A percentile compares a stretch with the other conserved stretches of the same genome.
These are phyloP conservation scores for Falco columbarius DNA, from an alignment of 2,797 vertebrate genomes.

Conservation along the genomic window DNA sequence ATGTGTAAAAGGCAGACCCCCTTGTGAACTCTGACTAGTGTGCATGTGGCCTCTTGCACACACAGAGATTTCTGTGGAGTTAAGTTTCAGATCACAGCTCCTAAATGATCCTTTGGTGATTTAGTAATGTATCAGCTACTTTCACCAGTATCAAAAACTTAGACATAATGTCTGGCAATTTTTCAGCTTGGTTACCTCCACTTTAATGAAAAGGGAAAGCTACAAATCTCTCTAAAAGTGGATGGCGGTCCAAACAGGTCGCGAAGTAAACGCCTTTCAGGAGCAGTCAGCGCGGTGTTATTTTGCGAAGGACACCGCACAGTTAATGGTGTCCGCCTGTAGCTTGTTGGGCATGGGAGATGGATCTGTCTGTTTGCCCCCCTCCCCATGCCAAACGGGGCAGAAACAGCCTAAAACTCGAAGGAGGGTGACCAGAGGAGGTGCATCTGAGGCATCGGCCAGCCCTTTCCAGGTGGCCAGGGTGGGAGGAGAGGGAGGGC, in stretches of 20 bases:
- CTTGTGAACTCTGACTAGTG: neutral
- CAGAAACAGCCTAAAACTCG: neutral
- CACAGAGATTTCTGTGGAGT: neutral
- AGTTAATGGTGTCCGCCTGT: neutral
- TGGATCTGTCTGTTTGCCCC: neutral
- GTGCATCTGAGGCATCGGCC: neutral
- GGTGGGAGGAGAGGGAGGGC: neutral
- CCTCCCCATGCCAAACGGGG: neutral
- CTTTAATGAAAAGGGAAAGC: neutral
- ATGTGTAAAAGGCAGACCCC: neutral
- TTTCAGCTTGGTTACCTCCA: neutral
- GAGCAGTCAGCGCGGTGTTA: neutral
- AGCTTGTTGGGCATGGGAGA: neutral
- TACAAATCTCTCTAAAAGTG: neutral
- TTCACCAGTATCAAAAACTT: neutral
- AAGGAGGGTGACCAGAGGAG: neutral
- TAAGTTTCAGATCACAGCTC: neutral
- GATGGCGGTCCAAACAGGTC: neutral
- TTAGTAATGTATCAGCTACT: neutral
- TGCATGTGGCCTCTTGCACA: neutral
- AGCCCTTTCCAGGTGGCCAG: neutral
- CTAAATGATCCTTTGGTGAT: neutral
- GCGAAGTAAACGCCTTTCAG: neutral
- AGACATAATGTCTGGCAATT: neutral
- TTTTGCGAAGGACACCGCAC: neutral